Conservation (phyloP, 1,140 invertebrate species). For the Bombus soroeensis region DNA sequence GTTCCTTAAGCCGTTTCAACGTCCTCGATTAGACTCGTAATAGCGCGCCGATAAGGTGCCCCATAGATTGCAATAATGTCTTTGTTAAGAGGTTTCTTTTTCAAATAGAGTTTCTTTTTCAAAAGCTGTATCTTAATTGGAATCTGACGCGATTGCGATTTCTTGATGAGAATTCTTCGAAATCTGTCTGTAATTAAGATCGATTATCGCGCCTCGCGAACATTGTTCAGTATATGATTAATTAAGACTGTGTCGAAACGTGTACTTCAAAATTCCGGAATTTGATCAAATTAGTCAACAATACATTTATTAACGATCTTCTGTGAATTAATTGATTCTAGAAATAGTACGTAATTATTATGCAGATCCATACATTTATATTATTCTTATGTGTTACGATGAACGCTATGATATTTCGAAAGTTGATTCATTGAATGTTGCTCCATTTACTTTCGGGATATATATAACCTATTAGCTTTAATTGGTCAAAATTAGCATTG, state of each 20-base stretch:
- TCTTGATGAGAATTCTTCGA: background rate
- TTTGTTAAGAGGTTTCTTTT: background rate
- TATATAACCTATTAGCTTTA: background rate
- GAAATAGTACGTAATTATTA: too few species aligned
- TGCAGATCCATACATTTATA: too few species aligned
- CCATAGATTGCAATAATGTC: background rate
- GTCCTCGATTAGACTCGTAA: slow-evolving; percentile 4
- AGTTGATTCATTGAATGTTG: background rate
- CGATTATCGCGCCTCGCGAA: background rate
- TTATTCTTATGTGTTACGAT: background rate
- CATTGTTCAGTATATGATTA: background rate
- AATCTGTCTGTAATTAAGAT: background rate
- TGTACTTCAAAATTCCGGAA: background rate
- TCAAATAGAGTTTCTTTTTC: background rate
- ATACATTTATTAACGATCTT: too few species aligned
- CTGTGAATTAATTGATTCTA: too few species aligned
- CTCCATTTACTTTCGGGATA: background rate
- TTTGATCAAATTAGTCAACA: background rate
- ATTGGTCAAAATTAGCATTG: background rate
- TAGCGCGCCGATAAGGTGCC: background rate
- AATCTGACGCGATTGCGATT: background rate
- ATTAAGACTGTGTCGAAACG: background rate
- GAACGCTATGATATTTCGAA: background rate
- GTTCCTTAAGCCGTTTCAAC: slow-evolving; percentile 27
- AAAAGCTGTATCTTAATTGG: background rate